A percentile compares a stretch with the other conserved stretches of the same genome.
phyloP scores from a whole-genome alignment of 2,888 invertebrate genomes.

The Tipula helvola region DNA sequence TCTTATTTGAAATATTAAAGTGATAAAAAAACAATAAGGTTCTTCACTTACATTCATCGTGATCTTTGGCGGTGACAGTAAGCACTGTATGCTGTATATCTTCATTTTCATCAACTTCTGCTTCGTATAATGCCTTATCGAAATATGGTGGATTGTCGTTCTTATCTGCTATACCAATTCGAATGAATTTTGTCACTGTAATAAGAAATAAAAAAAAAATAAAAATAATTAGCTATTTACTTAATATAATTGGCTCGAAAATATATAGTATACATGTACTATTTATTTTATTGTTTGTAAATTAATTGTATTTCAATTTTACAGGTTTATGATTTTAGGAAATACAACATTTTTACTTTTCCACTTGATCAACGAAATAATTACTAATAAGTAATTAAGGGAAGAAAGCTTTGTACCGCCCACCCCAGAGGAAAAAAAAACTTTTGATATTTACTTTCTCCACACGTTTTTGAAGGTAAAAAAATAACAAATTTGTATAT shows the following conservation, averaged over 20 bases:
- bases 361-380: too few species aligned
- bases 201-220: constrained; percentile 24
- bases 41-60: constrained; percentile 87
- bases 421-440: too few species aligned
- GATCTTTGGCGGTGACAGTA: constrained; percentile 97
- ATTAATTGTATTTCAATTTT: neutral
- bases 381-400: too few species aligned
- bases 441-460: too few species aligned
- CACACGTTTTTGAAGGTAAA: too few species aligned
- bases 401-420: too few species aligned
- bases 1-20: neutral
- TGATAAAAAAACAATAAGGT: neutral
- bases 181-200: constrained; percentile 96
- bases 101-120: constrained; percentile 96
- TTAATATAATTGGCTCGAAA: neutral
- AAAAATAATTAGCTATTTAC: neutral
- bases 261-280: neutral
- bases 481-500: too few species aligned
- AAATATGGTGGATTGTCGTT: constrained; percentile 99
- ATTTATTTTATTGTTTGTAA: neutral
- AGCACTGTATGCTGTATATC: constrained; percentile 94
- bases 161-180: constrained; percentile 96
- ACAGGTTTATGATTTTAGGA: too few species aligned
- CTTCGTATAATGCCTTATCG: constrained; percentile 91
- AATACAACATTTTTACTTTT: too few species aligned